These are phyloP conservation scores for Xenotilapia caudafasciata DNA, from an alignment of 2,113 vertebrate species.

Conservation along the genomic window DNA sequence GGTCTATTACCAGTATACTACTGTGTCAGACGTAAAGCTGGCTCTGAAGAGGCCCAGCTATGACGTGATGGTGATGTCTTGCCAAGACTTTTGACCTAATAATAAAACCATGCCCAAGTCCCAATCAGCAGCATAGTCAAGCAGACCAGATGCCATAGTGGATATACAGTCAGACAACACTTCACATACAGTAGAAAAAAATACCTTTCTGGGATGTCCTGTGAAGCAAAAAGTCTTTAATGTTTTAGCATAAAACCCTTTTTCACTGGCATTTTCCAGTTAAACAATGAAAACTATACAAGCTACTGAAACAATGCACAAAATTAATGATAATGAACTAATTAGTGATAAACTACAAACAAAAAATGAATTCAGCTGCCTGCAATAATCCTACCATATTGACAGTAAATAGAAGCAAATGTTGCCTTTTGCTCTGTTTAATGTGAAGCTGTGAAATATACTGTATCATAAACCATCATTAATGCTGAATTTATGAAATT, in stretches of 20 bases:
- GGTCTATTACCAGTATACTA: neutral
- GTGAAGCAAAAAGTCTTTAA: neutral
- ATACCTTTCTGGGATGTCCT: neutral
- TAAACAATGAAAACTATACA: neutral
- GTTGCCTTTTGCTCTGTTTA: neutral
- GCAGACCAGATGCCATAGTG: neutral
- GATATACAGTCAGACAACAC: neutral
- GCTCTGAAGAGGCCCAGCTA: neutral
- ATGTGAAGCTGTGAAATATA: neutral
- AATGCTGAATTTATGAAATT: neutral
- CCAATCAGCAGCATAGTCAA: neutral
- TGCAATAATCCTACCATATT: neutral
- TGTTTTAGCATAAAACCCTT: neutral
- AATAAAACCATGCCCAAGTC: neutral
- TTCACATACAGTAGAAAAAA: neutral
- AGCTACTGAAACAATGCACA: neutral
- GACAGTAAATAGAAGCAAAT: neutral
- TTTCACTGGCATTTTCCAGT: neutral
- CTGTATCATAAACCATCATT: neutral
- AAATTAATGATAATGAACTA: neutral
- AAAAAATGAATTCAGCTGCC: neutral
- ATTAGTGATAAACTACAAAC: neutral
- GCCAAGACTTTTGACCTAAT: slow-evolving; percentile 1
- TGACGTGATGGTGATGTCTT: neutral
- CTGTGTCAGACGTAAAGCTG: neutral